A percentile compares a stretch with the other conserved stretches of the same genome.
Conservation (phyloP, 2,888 invertebrate genomes). For the Osedax frankpressi region DNA sequence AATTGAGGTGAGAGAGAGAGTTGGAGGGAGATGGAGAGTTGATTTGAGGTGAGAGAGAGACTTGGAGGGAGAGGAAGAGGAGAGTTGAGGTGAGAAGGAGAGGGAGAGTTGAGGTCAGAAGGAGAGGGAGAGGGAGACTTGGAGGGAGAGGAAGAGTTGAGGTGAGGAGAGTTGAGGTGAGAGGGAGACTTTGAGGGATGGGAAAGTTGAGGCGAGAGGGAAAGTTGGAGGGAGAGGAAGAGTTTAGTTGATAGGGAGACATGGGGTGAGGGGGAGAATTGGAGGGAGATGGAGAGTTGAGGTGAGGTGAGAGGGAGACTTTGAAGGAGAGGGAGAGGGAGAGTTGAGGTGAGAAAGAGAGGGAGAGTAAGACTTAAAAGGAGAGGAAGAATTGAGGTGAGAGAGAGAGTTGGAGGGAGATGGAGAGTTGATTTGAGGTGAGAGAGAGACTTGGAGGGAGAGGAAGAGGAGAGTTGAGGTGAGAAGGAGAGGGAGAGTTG, state of each 20-base stretch:
- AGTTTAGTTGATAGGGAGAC: background rate
- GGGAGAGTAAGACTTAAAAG: background rate
- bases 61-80: background rate
- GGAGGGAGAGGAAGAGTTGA: background rate
- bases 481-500: too few relatives aligned
- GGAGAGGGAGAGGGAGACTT: background rate
- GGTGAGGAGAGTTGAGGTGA: background rate
- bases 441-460: too few relatives aligned
- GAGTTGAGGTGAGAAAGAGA: background rate
- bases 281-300: background rate
- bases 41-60: too few relatives aligned
- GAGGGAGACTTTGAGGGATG: background rate
- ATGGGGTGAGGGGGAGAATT: background rate
- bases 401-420: too few relatives aligned
- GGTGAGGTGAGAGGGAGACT: background rate
- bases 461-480: too few relatives aligned
- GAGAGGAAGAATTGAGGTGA: background rate
- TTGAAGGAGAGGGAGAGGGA: background rate
- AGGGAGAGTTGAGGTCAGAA: background rate
- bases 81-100: background rate
- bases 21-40: background rate
- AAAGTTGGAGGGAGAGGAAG: too few relatives aligned
- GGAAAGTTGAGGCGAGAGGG: background rate
- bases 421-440: too few relatives aligned
- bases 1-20: background rate